phyloP scores from a whole-genome alignment of 2,797 vertebrate species.

The Rallus crepitans region DNA sequence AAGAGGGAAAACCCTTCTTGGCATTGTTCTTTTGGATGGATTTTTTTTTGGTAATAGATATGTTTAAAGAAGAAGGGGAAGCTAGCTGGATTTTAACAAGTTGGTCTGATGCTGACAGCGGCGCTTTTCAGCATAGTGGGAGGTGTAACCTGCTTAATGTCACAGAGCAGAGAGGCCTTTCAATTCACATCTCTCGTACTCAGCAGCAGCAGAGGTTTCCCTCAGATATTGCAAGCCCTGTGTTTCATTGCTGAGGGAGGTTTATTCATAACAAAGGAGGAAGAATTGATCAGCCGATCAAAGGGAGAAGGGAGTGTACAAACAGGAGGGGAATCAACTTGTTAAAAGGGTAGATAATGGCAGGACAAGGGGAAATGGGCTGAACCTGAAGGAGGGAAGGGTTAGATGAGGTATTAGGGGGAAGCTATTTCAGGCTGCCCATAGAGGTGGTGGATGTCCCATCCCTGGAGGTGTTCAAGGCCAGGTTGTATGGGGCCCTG shows the following conservation, averaged over 20 bases:
- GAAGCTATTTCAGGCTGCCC: too few species aligned
- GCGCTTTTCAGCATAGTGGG: background rate
- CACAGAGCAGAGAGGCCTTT: background rate
- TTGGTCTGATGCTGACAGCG: background rate
- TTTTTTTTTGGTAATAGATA: background rate
- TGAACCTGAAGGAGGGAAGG: too few species aligned
- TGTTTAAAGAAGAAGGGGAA: background rate
- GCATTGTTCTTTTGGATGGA: too few species aligned
- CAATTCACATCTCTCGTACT: background rate
- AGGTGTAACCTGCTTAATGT: background rate
- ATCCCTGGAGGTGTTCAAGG: too few species aligned
- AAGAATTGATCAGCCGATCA: background rate
- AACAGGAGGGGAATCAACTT: too few species aligned
- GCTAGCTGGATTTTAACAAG: slow-evolving; percentile 20
- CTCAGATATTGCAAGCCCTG: background rate
- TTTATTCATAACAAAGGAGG: background rate
- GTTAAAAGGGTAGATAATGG: too few species aligned
- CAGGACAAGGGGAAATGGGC: too few species aligned
- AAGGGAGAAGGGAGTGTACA: too few species aligned
- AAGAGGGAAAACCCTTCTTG: background rate
- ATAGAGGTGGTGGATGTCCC: too few species aligned
- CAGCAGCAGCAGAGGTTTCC: background rate
- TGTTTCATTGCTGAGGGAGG: background rate
- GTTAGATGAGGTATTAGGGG: too few species aligned
- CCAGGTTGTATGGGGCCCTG: too few species aligned